Conservation (phyloP, 2,797 vertebrate species). For the Hydrocynus forskahlii region DNA sequence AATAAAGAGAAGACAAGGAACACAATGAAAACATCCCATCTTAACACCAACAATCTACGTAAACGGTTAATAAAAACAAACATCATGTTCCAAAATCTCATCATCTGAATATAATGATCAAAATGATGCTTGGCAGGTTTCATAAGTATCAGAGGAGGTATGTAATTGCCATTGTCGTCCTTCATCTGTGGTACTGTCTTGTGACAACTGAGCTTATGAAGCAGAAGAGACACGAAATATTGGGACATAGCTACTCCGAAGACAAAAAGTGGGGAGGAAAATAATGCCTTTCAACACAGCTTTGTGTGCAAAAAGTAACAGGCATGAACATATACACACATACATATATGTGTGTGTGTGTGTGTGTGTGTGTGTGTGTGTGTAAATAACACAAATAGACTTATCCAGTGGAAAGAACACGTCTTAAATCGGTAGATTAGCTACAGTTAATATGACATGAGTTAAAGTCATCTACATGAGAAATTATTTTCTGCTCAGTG, state of each 20-base stretch:
- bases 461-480: too few species aligned
- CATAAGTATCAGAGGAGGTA: neutral
- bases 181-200: neutral
- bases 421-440: too few species aligned
- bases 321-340: too few species aligned
- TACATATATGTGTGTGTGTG: too few species aligned
- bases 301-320: too few species aligned
- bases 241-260: neutral
- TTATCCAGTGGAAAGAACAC: too few species aligned
- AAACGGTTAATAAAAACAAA: neutral
- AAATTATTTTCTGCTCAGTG: too few species aligned
- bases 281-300: too few species aligned
- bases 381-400: too few species aligned
- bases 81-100: neutral
- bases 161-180: neutral
- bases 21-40: neutral
- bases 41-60: neutral
- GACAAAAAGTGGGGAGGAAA: neutral
- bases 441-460: too few species aligned
- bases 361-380: too few species aligned
- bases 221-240: neutral
- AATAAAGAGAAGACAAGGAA: slow-evolving; percentile 2
- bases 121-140: neutral
- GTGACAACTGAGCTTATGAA: neutral
- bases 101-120: neutral